These are phyloP conservation scores for Porites lutea DNA, from an alignment of 64 coral and sea anemone species.

Conservation along the genomic window DNA sequence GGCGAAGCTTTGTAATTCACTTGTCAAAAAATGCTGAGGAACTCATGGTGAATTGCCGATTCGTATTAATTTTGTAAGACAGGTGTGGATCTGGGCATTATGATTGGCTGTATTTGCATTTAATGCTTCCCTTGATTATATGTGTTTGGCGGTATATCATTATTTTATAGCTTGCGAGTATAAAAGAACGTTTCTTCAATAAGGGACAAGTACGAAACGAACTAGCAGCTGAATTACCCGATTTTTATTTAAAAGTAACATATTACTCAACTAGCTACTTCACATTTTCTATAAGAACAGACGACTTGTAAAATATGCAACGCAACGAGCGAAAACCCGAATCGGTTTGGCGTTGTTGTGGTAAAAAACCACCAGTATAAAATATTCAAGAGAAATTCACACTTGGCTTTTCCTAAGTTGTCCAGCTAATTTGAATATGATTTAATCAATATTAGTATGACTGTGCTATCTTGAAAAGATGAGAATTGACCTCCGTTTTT, in stretches of 20 bases:
- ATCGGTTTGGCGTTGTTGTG: neutral
- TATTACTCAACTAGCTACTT: neutral
- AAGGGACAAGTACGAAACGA: neutral
- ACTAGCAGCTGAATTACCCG: neutral
- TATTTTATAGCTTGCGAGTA: conserved; percentile 13
- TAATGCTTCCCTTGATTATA: neutral
- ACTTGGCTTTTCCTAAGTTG: neutral
- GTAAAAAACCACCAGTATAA: neutral
- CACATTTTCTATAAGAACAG: neutral
- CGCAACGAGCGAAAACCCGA: neutral
- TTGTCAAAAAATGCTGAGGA: neutral
- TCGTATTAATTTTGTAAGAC: conserved; percentile 15
- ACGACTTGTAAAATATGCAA: neutral
- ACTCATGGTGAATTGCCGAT: neutral
- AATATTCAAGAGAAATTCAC: conserved; percentile 8
- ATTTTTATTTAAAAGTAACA: neutral
- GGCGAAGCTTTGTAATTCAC: neutral
- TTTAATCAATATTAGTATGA: neutral
- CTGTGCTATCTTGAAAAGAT: neutral
- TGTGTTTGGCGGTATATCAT: neutral
- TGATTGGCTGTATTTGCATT: neutral
- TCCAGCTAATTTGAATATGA: neutral
- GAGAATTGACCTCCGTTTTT: neutral
- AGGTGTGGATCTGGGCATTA: neutral
- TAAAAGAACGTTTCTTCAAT: neutral